These are phyloP conservation scores for Drosophila borealis DNA, from an alignment of 2,888 invertebrate genomes.

Conservation along the genomic window DNA sequence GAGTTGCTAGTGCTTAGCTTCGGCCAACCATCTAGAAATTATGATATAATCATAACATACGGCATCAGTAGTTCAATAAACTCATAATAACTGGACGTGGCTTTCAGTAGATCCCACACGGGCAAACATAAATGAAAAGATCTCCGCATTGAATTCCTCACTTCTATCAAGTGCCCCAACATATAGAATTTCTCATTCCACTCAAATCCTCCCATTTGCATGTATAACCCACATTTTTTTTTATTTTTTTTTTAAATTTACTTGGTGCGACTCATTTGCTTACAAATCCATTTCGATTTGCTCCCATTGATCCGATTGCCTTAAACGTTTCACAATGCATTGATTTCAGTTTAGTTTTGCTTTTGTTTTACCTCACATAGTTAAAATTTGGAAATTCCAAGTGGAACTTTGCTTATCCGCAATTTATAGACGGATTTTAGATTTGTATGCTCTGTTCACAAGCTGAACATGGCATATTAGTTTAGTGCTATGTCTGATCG, in stretches of 20 bases:
- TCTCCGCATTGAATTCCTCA: background rate
- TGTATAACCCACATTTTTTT: conserved; percentile 37
- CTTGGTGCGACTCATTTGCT: conserved; percentile 12
- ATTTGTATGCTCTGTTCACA: background rate
- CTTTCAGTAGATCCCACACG: conserved; percentile 4
- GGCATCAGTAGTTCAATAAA: conserved; percentile 51
- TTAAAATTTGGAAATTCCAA: conserved; percentile 60
- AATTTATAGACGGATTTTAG: conserved; percentile 67
- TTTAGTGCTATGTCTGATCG: background rate
- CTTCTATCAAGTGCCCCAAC: conserved; percentile 34
- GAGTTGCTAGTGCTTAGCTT: conserved; percentile 1
- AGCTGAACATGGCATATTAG: background rate
- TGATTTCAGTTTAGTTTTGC: conserved; percentile 15
- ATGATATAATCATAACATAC: conserved; percentile 55
- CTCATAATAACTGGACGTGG: conserved; percentile 40
- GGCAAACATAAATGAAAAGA: conserved; percentile 3
- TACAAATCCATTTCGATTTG: conserved; percentile 24
- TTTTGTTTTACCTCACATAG: conserved; percentile 32
- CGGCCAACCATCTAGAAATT: conserved; percentile 22
- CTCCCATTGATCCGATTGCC: conserved; percentile 20
- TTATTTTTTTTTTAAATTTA: background rate
- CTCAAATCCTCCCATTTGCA: conserved; percentile 37
- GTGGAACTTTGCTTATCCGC: conserved; percentile 49
- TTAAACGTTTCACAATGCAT: conserved; percentile 20
- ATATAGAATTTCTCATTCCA: conserved; percentile 25